Conservation (phyloP, 2,888 invertebrate species). For the Andrena praecox region DNA sequence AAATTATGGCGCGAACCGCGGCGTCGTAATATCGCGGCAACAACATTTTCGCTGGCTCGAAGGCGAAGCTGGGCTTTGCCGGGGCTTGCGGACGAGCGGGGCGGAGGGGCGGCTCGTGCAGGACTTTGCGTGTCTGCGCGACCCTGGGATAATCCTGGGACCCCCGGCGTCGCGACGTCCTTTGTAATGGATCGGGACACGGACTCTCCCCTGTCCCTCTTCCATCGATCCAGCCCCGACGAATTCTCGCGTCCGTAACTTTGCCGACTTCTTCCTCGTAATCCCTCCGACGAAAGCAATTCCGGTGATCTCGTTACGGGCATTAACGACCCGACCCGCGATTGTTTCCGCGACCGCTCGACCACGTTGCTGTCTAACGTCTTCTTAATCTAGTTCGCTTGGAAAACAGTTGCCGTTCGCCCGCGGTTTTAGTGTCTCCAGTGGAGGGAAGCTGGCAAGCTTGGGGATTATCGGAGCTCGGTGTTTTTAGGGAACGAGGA, state of each 20-base stretch:
- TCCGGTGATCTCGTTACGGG: constrained; percentile 1
- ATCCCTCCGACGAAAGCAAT: constrained; percentile 6
- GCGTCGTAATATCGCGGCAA: constrained; percentile 51
- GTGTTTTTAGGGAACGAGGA: no score
- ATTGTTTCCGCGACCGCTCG: not conserved
- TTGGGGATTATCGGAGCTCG: no score
- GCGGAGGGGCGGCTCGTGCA: not conserved
- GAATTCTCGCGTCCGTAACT: not conserved
- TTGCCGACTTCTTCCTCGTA: not conserved
- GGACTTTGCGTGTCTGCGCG: constrained; percentile 27
- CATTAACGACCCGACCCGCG: not conserved
- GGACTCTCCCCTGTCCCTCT: constrained; percentile 34
- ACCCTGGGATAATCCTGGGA: constrained; percentile 47
- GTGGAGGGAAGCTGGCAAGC: no score
- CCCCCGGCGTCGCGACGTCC: constrained; percentile 19
- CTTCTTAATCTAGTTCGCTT: not conserved
- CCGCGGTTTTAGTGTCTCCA: no score
- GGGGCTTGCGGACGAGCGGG: not conserved
- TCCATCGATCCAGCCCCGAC: constrained; percentile 14
- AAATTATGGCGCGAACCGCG: constrained; percentile 42
- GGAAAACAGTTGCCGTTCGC: no score
- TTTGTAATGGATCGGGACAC: constrained; percentile 45
- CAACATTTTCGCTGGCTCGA: constrained; percentile 52
- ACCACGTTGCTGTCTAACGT: not conserved
- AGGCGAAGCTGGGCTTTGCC: constrained; percentile 42